phyloP scores from a whole-genome alignment of 2,888 invertebrate species.

The Tricholauxania praeusta region DNA sequence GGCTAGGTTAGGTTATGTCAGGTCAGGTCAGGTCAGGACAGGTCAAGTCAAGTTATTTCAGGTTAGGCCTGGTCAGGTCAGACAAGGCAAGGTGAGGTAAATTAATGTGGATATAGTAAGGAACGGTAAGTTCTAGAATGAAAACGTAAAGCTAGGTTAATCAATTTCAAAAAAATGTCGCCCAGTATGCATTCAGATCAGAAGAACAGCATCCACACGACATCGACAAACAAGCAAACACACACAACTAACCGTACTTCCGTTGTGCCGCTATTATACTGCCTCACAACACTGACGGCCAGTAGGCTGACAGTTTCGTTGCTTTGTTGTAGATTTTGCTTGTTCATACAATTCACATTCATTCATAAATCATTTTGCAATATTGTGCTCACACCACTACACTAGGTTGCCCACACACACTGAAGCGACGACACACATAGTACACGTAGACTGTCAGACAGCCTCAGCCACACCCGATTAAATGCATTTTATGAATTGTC shows the following conservation, averaged over 20 bases:
- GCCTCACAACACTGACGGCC: not conserved
- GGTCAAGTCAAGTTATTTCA: no score
- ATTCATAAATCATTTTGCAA: conserved; percentile 27
- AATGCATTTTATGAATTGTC: conserved; percentile 24
- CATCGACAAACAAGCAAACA: not conserved
- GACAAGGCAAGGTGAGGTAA: no score
- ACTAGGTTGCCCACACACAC: no score
- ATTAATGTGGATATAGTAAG: no score
- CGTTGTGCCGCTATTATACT: conserved; percentile 13
- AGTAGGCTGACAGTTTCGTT: not conserved
- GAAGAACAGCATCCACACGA: not conserved
- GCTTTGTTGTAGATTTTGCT: conserved; percentile 11
- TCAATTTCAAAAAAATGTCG: no score
- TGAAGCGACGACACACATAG: no score
- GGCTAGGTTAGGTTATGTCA: no score
- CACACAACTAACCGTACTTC: conserved; percentile 9
- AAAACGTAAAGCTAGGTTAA: no score
- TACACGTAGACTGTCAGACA: not conserved
- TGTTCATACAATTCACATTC: conserved; percentile 17
- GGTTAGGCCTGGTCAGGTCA: no score
- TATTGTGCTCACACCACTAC: conserved; percentile 3
- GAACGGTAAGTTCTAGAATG: no score
- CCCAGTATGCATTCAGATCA: no score
- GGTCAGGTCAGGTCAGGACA: no score
- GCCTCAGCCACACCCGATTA: conserved; percentile 11